These are phyloP conservation scores for Aulostomus chinensis DNA, from an alignment of 2,797 vertebrate genomes.

Conservation along the genomic window DNA sequence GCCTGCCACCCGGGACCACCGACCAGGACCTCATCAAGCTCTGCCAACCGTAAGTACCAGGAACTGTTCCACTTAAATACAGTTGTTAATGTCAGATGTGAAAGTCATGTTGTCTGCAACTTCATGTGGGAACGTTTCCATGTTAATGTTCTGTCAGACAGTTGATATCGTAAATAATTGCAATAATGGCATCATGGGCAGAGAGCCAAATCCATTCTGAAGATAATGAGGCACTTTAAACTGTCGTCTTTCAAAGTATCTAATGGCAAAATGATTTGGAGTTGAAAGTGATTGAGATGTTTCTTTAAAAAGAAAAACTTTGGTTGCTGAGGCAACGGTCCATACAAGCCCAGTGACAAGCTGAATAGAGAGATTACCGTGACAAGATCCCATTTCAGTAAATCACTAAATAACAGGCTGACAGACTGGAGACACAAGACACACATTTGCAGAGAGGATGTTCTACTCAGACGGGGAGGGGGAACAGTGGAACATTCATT, in stretches of 20 bases:
- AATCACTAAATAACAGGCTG: constrained; percentile 12
- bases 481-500: constrained; percentile 1
- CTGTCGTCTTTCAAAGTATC: constrained; percentile 34
- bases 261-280: constrained; percentile 20
- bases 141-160: neutral
- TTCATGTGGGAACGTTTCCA: no score
- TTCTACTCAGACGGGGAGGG: constrained; percentile 9
- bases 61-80: neutral
- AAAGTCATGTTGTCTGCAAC: no score
- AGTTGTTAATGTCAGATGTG: no score
- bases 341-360: no score
- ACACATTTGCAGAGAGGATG: constrained; percentile 10
- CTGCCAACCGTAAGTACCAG: constrained; percentile 94
- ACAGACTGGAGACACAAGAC: constrained; percentile 12
- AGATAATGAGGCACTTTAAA: constrained; percentile 3
- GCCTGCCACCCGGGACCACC: constrained; percentile 95
- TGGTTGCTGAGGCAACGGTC: constrained; percentile 5
- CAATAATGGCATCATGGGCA: neutral
- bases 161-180: constrained; percentile 1
- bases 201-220: constrained; percentile 5
- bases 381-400: constrained; percentile 25
- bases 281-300: constrained; percentile 23
- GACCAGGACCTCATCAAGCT: constrained; percentile 99
- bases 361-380: neutral
- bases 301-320: neutral